phyloP scores from a whole-genome alignment of 2,113 vertebrate species.

The Climacteris rufus region DNA sequence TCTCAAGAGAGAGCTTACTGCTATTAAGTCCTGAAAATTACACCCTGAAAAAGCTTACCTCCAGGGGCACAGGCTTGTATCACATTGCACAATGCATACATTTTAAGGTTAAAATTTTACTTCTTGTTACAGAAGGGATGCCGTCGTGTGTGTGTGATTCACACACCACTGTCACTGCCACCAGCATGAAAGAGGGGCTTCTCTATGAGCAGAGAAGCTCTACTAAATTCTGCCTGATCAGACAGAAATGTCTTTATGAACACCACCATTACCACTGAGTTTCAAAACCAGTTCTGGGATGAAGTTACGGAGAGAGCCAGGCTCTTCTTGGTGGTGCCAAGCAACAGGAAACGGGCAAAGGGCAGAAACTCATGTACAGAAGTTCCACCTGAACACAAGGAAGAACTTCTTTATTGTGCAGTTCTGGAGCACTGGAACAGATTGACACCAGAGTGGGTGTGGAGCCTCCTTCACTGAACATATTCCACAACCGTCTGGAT shows the following conservation, averaged over 20 bases:
- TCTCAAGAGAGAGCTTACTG: neutral
- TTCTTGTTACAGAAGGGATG: neutral
- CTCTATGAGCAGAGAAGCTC: fast-evolving
- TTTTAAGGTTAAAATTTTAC: neutral
- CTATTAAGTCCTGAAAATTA: neutral
- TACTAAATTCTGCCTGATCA: neutral
- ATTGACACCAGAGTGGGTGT: neutral
- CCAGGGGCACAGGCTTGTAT: neutral
- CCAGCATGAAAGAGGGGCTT: neutral
- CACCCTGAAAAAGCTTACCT: neutral
- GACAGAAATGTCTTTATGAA: neutral
- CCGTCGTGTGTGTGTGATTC: fast-evolving
- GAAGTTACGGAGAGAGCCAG: neutral
- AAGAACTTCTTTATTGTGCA: neutral
- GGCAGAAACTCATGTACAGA: neutral
- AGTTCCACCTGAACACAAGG: neutral
- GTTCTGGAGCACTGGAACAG: neutral
- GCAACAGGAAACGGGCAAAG: fast-evolving
- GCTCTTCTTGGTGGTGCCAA: neutral
- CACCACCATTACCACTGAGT: fast-evolving
- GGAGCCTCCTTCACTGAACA: fast-evolving
- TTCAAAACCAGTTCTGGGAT: neutral
- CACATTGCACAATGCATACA: fast-evolving
- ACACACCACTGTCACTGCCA: too few species aligned
- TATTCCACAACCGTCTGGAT: neutral